A percentile compares a stretch with the other conserved stretches of the same genome.
phyloP scores from a whole-genome alignment of 2,888 invertebrate genomes.

The Nesidiocoris tenuis region DNA sequence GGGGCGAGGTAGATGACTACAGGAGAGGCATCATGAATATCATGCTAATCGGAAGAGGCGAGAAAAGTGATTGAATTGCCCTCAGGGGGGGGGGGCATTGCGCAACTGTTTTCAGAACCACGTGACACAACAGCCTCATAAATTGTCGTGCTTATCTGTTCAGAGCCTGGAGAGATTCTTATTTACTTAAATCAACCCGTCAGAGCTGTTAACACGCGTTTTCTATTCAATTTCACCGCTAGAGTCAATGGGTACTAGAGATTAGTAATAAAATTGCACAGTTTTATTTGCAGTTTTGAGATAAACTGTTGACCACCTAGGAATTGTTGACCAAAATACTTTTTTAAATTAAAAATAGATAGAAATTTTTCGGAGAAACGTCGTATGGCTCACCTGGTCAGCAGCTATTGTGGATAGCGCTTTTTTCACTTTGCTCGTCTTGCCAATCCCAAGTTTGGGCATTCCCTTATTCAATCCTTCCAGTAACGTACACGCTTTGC shows the following conservation, averaged over 20 bases:
- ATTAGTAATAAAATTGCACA: too few relatives aligned
- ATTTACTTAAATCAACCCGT: neutral
- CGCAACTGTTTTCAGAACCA: neutral
- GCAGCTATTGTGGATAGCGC: constrained; percentile 12
- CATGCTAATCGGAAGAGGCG: neutral
- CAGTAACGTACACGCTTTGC: constrained; percentile 93
- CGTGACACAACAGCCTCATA: neutral
- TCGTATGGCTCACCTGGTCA: neutral
- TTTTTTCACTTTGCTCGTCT: constrained; percentile 54
- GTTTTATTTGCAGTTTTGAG: too few relatives aligned
- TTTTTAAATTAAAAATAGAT: too few relatives aligned
- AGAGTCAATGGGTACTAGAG: too few relatives aligned
- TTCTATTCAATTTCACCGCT: too few relatives aligned
- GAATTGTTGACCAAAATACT: too few relatives aligned
- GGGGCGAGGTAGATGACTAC: neutral
- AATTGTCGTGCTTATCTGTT: neutral
- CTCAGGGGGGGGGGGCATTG: too few relatives aligned
- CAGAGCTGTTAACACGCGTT: neutral
- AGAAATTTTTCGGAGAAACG: too few relatives aligned
- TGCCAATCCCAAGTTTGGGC: constrained; percentile 87
- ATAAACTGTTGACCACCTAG: too few relatives aligned
- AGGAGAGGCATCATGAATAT: neutral
- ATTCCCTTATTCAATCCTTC: constrained; percentile 93
- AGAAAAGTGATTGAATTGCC: neutral
- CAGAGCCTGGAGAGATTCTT: neutral